Conservation (phyloP, 2,888 invertebrate species). For the Melanchra persicariae region DNA sequence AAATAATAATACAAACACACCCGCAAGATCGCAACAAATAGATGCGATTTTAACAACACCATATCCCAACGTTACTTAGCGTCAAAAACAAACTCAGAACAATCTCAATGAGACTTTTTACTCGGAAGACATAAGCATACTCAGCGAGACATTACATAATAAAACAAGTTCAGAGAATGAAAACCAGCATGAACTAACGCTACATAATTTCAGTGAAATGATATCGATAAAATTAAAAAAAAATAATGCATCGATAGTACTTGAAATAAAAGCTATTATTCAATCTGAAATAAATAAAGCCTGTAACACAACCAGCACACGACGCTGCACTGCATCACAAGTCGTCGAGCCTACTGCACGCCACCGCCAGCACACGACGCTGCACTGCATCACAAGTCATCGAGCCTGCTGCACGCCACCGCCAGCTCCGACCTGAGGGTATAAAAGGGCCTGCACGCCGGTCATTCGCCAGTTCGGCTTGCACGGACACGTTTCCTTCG, state of each 20-base stretch:
- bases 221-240: slow-evolving; percentile 19
- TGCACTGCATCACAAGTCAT: no score
- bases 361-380: no score
- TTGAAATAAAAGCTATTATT: slow-evolving; percentile 23
- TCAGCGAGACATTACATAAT: slow-evolving; percentile 13
- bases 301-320: no score
- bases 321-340: no score
- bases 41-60: not conserved
- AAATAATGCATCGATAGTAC: slow-evolving; percentile 25
- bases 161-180: not conserved
- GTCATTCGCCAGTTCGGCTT: no score
- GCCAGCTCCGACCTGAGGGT: no score
- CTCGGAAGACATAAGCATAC: slow-evolving; percentile 9
- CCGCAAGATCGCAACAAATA: not conserved
- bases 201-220: slow-evolving; percentile 2
- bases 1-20: slow-evolving; percentile 14
- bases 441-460: no score
- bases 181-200: not conserved
- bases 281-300: slow-evolving; percentile 31
- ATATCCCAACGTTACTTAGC: not conserved
- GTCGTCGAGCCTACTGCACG: no score
- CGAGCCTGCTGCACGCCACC: no score
- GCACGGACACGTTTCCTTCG: no score
- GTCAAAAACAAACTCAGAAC: not conserved
- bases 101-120: not conserved